Base-by-base conservation (phyloP, 2,888 invertebrate species). In the Cataglyphis rosenhaueri region DNA sequence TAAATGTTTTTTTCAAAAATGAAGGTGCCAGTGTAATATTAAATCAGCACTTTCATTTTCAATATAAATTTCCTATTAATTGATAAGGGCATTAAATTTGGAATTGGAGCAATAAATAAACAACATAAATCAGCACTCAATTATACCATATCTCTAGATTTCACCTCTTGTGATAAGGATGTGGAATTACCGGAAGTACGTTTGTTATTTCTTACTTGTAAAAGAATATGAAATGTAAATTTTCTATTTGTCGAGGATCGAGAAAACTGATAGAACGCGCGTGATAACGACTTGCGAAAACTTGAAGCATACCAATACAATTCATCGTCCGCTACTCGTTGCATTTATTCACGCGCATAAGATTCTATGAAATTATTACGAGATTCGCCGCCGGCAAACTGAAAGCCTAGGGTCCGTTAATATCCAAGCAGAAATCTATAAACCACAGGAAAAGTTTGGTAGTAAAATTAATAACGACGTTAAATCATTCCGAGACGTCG, bases 241-340 rank as follows among this genome's bases (percentile, higher is more conserved):
- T 66, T 83, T 85, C 79, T 83, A 82, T 70, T 73, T 82, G 25
- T 71, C 52, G 71, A 82, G 83, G 61, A 79, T 83, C 66, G 57
- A 10, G 21, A 57, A 32, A 68, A 68, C 15, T 64, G 83, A 84
- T 82, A 59, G 79, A 79, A 79, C 73, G 48, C 25, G 38, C 35
- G 59, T 38, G 10, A 66, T 81, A 86, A 86, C 81, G 25, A 88
- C 75, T 88, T 74, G 85, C 65, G 81, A 88, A 88, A 88, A 86
- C 68, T 83, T 71, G 10, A 21, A 68, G 18, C 41, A 52, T 15
- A 6, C 32, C 29, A 29, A 29, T 6, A 29, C 29, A 57, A 12
- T 6, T 12, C 41, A 29, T 21, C 57, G n/a, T 52, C 29, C 25
- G 3, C 44, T 21, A 12, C 12, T 29, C 66, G 21, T 32, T 1